phyloP scores from a whole-genome alignment of 2,888 invertebrate genomes.

The Scrobipalpa costella region DNA sequence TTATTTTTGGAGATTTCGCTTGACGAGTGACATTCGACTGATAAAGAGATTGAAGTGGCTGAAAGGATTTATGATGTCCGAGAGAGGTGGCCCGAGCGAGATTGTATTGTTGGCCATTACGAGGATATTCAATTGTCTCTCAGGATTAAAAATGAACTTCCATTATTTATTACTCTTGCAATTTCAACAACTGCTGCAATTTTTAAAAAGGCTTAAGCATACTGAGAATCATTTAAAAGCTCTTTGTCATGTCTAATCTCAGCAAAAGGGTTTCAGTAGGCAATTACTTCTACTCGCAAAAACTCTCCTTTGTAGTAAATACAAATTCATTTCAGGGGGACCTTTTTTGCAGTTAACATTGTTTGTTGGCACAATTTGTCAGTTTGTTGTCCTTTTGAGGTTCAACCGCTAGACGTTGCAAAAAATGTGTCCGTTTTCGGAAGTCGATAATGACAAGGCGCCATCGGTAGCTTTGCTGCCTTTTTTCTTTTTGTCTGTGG shows the following conservation, averaged over 20 bases:
- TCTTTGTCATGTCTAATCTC: constrained; percentile 21
- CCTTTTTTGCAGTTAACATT: constrained; percentile 54
- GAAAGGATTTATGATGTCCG: constrained; percentile 50
- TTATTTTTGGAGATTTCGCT: constrained; percentile 66
- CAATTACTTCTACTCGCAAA: constrained; percentile 55
- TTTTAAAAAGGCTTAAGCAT: constrained; percentile 9
- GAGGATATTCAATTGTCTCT: constrained; percentile 17
- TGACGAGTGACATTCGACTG: constrained; percentile 59
- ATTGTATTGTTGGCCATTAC: constrained; percentile 21
- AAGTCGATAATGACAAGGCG: constrained; percentile 78
- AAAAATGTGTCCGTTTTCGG: constrained; percentile 71
- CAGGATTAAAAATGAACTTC: neutral
- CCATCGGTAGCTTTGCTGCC: constrained; percentile 67
- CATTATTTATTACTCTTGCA: constrained; percentile 14
- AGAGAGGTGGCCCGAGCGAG: constrained; percentile 14
- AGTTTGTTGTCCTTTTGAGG: constrained; percentile 72
- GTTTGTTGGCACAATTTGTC: constrained; percentile 75
- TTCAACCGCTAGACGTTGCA: constrained; percentile 59
- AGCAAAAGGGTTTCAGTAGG: constrained; percentile 50
- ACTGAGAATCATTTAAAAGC: constrained; percentile 25
- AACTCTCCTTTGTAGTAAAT: constrained; percentile 49
- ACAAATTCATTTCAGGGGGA: constrained; percentile 50
- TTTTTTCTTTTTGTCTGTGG: constrained; percentile 55
- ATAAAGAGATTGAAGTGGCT: constrained; percentile 51
- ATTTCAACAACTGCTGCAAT: constrained; percentile 24